Evolutionary conservation across 2,797 vertebrate species (phyloP).

Genomic region (Syncerus caffer): DNA sequence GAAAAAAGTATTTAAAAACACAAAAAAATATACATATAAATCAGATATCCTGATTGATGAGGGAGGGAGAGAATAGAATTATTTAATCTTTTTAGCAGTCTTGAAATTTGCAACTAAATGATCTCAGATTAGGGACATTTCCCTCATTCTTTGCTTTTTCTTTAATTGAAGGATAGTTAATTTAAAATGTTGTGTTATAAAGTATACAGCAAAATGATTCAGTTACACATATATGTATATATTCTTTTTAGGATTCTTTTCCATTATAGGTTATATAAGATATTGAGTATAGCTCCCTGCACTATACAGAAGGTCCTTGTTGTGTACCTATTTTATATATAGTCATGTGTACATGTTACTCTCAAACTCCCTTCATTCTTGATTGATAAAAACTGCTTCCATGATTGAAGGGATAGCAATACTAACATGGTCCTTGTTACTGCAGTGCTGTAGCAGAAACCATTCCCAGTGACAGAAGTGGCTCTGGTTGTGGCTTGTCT

Average conservation of each 20-base stretch:
- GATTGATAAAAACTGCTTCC: not conserved
- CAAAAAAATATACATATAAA: not conserved
- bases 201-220: not conserved
- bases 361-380: not conserved
- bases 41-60: not conserved
- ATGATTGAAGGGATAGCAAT: not conserved
- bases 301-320: not conserved
- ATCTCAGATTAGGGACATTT: not conserved
- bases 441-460: not conserved
- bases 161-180: not conserved
- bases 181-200: not conserved
- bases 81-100: not conserved
- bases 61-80: not conserved
- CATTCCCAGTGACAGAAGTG: not conserved
- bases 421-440: not conserved
- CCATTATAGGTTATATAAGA: not conserved
- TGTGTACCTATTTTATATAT: not conserved
- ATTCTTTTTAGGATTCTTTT: not conserved
- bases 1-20: constrained; percentile 26
- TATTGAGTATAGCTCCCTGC: not conserved
- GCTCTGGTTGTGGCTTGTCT: no score
- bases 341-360: not conserved
- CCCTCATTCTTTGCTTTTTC: not conserved
- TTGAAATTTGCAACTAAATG: not conserved
- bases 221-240: not conserved